A percentile compares a stretch with the other conserved stretches of the same genome.
These are phyloP conservation scores for Vanacampus margaritifer DNA, from an alignment of 2,113 vertebrate genomes.

Conservation along the genomic window DNA sequence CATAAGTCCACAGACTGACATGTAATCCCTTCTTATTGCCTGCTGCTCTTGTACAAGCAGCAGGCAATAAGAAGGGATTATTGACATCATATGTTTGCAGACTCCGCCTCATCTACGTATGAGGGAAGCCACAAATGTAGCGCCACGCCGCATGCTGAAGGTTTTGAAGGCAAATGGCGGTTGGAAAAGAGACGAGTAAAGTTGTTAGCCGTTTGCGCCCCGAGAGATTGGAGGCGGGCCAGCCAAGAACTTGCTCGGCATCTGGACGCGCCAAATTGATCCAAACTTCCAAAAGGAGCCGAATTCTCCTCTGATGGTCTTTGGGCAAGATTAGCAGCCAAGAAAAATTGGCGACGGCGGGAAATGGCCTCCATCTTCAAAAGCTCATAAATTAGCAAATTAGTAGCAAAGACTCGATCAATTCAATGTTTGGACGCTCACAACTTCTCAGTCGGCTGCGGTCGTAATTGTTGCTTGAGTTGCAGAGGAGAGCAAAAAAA, in stretches of 20 bases:
- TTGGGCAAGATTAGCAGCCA: background rate
- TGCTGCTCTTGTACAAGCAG: conserved; percentile 24
- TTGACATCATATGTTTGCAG: conserved; percentile 5
- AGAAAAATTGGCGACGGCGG: background rate
- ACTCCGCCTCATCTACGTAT: background rate
- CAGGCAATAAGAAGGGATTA: conserved; percentile 36
- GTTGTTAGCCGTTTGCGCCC: background rate
- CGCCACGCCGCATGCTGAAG: background rate
- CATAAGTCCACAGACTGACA: background rate
- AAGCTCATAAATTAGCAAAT: background rate
- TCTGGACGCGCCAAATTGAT: conserved; percentile 1
- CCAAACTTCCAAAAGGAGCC: background rate
- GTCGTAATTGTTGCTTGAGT: no score
- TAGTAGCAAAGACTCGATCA: no score
- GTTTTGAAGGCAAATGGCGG: background rate
- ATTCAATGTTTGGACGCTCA: no score
- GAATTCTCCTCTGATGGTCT: background rate
- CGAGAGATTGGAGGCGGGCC: background rate
- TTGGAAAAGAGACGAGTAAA: background rate
- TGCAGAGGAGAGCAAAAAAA: no score
- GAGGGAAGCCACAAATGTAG: background rate
- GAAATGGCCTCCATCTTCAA: background rate
- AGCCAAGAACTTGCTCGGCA: background rate
- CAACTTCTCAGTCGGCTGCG: no score
- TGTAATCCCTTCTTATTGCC: conserved; percentile 32